Percentiles rank a stretch among this genome's conserved stretches.
Conservation (phyloP, 2,797 vertebrate species). For the Pipistrellus pygmaeus region DNA sequence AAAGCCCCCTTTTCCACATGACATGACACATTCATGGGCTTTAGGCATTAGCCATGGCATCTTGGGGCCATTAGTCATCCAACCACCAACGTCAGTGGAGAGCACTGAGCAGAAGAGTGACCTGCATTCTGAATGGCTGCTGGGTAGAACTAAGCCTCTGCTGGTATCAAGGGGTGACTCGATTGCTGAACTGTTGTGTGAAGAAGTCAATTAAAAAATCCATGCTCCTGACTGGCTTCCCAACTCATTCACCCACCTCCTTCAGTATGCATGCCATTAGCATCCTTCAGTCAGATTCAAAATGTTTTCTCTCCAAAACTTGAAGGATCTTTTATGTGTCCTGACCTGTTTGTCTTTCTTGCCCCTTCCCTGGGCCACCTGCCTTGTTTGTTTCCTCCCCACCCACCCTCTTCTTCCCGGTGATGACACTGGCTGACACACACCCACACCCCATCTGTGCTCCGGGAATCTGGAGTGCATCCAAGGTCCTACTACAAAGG, state of each 20-base stretch:
- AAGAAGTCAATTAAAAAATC: background rate
- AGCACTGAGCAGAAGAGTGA: background rate
- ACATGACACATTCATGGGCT: background rate
- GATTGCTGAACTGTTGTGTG: background rate
- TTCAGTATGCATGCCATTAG: background rate
- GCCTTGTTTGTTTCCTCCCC: background rate
- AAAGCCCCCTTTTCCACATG: background rate
- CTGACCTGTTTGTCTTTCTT: background rate
- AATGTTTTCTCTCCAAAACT: background rate
- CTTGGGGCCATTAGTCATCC: background rate
- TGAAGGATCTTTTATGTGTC: background rate
- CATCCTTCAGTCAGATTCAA: background rate
- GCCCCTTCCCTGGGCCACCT: background rate
- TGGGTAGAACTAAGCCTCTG: background rate
- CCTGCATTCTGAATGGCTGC: background rate
- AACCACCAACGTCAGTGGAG: background rate
- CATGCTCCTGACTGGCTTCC: background rate
- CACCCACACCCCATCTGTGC: constrained; percentile 37
- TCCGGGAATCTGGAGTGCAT: background rate
- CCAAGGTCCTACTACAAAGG: constrained; percentile 39
- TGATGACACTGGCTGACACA: background rate
- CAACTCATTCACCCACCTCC: background rate
- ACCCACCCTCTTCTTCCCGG: background rate
- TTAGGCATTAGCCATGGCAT: background rate
- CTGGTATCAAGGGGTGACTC: background rate